Conservation (phyloP, 1,140 invertebrate species). For the Plodia interpunctella region DNA sequence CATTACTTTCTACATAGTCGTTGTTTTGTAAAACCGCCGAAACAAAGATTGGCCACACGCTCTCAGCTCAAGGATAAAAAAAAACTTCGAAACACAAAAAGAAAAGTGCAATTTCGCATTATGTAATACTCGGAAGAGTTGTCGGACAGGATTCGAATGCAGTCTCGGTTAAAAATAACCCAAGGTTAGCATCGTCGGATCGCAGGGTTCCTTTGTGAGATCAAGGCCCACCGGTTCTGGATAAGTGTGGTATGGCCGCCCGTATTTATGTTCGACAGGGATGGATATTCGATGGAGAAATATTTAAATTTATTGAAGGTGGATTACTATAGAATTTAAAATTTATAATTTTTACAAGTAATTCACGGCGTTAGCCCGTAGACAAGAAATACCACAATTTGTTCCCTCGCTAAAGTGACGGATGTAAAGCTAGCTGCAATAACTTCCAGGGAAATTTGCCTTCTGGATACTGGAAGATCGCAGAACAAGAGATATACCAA, state of each 20-base stretch:
- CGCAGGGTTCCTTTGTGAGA: conserved; percentile 67
- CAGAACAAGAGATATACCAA: too few species aligned
- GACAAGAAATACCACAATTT: too few species aligned
- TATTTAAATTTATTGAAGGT: not conserved
- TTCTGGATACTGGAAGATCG: too few species aligned
- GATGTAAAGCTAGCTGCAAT: too few species aligned
- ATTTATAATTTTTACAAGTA: too few species aligned
- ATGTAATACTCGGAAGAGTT: conserved; percentile 73
- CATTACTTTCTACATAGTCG: not conserved
- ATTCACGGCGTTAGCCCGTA: too few species aligned
- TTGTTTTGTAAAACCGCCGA: not conserved
- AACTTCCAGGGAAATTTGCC: too few species aligned
- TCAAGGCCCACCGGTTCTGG: conserved; percentile 72
- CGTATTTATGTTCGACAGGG: conserved; percentile 39
- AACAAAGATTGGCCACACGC: conserved; percentile 50
- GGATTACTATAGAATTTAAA: too few species aligned
- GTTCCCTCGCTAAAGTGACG: too few species aligned
- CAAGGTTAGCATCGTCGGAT: conserved; percentile 64
- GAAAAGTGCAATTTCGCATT: conserved; percentile 71
- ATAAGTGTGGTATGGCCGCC: conserved; percentile 46
- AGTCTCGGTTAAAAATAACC: conserved; percentile 70
- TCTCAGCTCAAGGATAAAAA: conserved; percentile 69
- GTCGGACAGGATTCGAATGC: conserved; percentile 65
- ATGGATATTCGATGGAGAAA: conserved; percentile 16
- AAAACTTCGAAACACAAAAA: conserved; percentile 69